A percentile compares a stretch with the other conserved stretches of the same genome.
Evolutionary conservation across 2,797 vertebrate genomes (phyloP).

Genomic region (Euthynnus affinis): DNA sequence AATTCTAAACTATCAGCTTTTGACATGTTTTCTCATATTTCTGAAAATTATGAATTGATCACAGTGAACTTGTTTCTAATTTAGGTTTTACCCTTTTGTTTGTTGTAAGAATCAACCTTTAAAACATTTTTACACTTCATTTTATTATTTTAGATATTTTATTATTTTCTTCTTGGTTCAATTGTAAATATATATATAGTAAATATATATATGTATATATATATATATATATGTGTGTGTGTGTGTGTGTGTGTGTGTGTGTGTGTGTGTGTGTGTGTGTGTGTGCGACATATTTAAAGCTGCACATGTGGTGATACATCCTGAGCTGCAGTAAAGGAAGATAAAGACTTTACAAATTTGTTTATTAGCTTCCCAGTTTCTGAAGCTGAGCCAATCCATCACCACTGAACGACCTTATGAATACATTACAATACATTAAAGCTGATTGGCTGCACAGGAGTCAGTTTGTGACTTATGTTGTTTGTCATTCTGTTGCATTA

Average conservation of each 20-base stretch:
- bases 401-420: conserved; percentile 84
- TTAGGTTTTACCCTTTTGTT: conserved; percentile 35
- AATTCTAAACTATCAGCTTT: conserved; percentile 15
- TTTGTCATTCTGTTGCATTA: conserved; percentile 73
- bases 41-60: conserved; percentile 22
- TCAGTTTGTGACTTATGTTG: conserved; percentile 71
- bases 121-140: neutral
- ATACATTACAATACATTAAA: conserved; percentile 87
- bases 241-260: too few relatives aligned
- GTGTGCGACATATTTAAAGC: conserved; percentile 25
- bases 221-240: too few relatives aligned
- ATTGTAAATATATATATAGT: conserved; percentile 20
- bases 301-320: conserved; percentile 16
- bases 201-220: too few relatives aligned
- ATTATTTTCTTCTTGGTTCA: conserved; percentile 19
- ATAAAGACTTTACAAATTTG: conserved; percentile 67
- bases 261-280: too few relatives aligned
- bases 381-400: conserved; percentile 82
- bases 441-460: conserved; percentile 81
- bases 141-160: neutral
- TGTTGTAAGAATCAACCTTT: conserved; percentile 14
- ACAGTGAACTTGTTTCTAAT: conserved; percentile 22
- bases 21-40: conserved; percentile 7
- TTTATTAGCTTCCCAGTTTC: conserved; percentile 74
- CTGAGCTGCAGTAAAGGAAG: conserved; percentile 28